phyloP scores from a whole-genome alignment of 2,113 vertebrate genomes.

The Ictalurus punctatus region DNA sequence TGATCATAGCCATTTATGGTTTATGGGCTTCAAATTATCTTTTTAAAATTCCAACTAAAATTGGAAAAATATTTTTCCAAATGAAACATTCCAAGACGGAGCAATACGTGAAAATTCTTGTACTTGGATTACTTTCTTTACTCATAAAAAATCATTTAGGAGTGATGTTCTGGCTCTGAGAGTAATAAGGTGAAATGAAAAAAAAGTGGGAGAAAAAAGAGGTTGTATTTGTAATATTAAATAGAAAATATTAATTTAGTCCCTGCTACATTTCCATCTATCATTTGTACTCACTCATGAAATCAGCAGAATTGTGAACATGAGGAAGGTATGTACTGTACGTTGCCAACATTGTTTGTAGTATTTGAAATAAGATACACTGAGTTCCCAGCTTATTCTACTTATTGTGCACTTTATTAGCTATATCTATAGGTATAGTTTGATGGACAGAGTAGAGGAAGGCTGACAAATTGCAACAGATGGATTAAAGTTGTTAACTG shows the following conservation, averaged over 20 bases:
- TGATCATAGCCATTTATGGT: neutral
- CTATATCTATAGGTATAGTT: neutral
- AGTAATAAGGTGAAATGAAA: neutral
- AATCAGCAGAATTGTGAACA: neutral
- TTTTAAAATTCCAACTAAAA: constrained; percentile 9
- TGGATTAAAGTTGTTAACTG: neutral
- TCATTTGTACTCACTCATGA: neutral
- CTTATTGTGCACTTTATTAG: neutral
- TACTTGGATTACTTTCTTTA: neutral
- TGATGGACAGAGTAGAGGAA: neutral
- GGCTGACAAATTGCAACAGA: neutral
- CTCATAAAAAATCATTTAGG: neutral
- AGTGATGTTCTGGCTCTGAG: neutral
- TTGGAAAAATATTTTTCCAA: constrained; percentile 1
- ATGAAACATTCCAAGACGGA: constrained; percentile 3
- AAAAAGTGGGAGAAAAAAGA: neutral
- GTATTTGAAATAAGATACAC: neutral
- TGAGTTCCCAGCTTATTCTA: neutral
- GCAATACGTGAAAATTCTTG: neutral
- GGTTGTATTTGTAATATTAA: neutral
- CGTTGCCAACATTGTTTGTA: neutral
- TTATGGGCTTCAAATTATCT: neutral
- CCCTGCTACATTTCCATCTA: neutral
- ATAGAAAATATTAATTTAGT: neutral
- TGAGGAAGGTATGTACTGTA: neutral